phyloP scores from a whole-genome alignment of 2,797 vertebrate genomes.

The Eleutherodactylus coqui region DNA sequence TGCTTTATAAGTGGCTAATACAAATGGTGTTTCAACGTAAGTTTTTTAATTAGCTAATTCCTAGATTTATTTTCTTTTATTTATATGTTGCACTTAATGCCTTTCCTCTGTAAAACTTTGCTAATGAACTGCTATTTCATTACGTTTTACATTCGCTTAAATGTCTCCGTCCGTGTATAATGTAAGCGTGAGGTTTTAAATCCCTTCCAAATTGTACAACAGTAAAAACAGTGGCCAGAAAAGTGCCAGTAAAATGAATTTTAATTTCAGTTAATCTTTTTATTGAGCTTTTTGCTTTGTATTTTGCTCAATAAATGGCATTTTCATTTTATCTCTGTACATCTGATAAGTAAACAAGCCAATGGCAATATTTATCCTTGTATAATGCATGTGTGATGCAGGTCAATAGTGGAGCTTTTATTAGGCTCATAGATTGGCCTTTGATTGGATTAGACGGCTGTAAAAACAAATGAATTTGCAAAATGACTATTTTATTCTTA shows the following conservation, averaged over 20 bases:
- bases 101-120: slow-evolving; percentile 35
- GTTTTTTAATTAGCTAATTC: slow-evolving; percentile 17
- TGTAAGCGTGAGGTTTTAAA: slow-evolving; percentile 35
- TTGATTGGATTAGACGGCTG: slow-evolving; percentile 21
- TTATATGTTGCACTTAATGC: slow-evolving; percentile 10
- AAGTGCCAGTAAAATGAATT: slow-evolving; percentile 4
- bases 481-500: slow-evolving; percentile 9
- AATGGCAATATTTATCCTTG: slow-evolving; percentile 13
- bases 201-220: slow-evolving; percentile 34
- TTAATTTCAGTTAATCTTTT: slow-evolving; percentile 18
- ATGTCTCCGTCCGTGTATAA: slow-evolving; percentile 24
- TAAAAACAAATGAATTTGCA: slow-evolving; percentile 36
- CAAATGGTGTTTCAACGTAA: slow-evolving; percentile 3
- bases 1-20: neutral
- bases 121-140: slow-evolving; percentile 52
- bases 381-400: neutral
- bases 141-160: slow-evolving; percentile 38
- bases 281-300: slow-evolving; percentile 35
- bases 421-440: neutral
- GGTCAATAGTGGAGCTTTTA: slow-evolving; percentile 28
- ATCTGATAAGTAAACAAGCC: slow-evolving; percentile 44
- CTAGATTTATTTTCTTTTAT: slow-evolving; percentile 33
- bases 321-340: neutral
- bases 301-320: slow-evolving; percentile 9
- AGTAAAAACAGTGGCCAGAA: slow-evolving; percentile 43